These are phyloP conservation scores for Subacronicta megacephala DNA, from an alignment of 2,888 invertebrate genomes.

Conservation along the genomic window DNA sequence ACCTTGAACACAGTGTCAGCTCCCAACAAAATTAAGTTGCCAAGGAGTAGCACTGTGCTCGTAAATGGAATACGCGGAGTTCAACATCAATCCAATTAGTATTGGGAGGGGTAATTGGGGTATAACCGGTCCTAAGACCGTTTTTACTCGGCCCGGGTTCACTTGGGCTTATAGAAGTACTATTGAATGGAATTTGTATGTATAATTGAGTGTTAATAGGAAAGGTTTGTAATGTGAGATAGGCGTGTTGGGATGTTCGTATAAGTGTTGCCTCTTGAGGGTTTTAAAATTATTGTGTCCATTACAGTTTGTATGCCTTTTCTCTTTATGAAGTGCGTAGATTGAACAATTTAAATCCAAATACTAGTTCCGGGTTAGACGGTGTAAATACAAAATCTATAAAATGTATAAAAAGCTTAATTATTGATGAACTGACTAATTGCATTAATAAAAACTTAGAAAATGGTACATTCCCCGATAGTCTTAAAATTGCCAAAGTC, in stretches of 20 bases:
- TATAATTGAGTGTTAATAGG: slow-evolving; percentile 55
- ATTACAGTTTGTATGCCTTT: slow-evolving; percentile 3
- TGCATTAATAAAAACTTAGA: no score
- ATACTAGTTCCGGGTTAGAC: no score
- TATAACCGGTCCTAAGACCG: slow-evolving; percentile 69
- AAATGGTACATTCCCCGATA: no score
- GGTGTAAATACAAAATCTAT: no score
- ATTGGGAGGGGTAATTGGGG: slow-evolving; percentile 74
- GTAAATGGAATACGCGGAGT: slow-evolving; percentile 40
- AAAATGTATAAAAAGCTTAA: no score
- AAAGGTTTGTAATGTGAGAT: slow-evolving; percentile 48
- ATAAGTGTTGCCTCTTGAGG: slow-evolving; percentile 27
- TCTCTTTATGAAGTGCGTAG: no score
- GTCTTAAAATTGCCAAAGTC: no score
- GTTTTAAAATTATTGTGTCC: slow-evolving; percentile 11
- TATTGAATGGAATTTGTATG: slow-evolving; percentile 51
- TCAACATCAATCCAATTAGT: slow-evolving; percentile 70
- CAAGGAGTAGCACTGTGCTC: slow-evolving; percentile 30
- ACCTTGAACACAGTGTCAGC: slow-evolving; percentile 30
- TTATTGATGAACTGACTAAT: no score
- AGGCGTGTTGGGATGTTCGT: slow-evolving; percentile 34
- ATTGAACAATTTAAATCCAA: no score
- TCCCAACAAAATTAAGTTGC: slow-evolving; percentile 22
- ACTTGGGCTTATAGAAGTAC: slow-evolving; percentile 31
- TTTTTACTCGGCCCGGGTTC: slow-evolving; percentile 43